These are phyloP conservation scores for Vulpes vulpes DNA, from an alignment of 2,113 vertebrate genomes.

Conservation along the genomic window DNA sequence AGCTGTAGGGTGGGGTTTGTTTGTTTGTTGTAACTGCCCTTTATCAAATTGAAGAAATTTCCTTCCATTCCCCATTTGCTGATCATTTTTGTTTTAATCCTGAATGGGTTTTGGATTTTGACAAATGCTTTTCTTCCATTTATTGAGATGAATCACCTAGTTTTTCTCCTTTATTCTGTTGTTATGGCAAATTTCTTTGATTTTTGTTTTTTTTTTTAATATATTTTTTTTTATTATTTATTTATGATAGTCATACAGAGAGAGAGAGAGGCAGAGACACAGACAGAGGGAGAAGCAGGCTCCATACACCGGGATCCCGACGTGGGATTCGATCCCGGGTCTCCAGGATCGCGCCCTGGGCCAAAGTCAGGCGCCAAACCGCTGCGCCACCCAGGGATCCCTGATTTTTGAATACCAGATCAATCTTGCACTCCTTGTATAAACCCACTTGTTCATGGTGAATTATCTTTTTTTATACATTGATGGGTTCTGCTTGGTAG, in stretches of 20 bases:
- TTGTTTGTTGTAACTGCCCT: background rate
- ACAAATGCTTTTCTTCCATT: background rate
- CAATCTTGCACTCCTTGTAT: background rate
- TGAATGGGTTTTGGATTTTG: background rate
- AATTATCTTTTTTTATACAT: background rate
- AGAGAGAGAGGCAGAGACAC: too few relatives aligned
- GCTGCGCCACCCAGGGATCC: too few relatives aligned
- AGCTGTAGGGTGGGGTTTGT: background rate
- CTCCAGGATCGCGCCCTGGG: too few relatives aligned
- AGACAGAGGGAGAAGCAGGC: too few relatives aligned
- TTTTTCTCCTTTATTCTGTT: conserved; percentile 37
- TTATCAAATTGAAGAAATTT: background rate
- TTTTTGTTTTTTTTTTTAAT: conserved; percentile 61
- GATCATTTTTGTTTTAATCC: background rate
- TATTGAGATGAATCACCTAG: background rate
- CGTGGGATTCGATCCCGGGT: too few relatives aligned
- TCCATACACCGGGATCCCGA: too few relatives aligned
- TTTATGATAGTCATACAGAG: too few relatives aligned
- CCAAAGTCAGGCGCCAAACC: too few relatives aligned
- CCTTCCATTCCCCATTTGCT: background rate
- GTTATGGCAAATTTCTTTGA: background rate
- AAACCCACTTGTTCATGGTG: background rate
- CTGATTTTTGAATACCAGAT: conserved; percentile 2
- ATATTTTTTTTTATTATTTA: too few relatives aligned
- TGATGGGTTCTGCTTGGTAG: background rate